Percentiles rank a stretch among this genome's conserved stretches.
phyloP scores from a whole-genome alignment of 2,888 invertebrate species.

The Epirrita christyi region DNA sequence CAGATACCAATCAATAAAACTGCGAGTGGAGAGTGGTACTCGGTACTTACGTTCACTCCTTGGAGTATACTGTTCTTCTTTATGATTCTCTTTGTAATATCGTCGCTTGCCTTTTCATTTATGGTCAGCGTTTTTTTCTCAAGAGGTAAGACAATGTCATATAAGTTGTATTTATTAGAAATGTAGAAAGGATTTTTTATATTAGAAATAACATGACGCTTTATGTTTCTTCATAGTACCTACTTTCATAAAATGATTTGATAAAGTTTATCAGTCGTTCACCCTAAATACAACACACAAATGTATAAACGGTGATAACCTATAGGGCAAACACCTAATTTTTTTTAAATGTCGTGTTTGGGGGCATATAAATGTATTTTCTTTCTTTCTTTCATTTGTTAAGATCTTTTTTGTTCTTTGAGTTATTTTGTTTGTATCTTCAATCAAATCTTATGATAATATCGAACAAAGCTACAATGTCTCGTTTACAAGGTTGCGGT shows the following conservation, averaged over 20 bases:
- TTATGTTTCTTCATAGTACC: no score
- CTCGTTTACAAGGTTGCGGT: neutral
- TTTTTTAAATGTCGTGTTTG: no score
- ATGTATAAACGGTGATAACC: neutral
- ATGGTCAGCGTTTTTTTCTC: conserved; percentile 92
- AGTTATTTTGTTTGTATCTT: no score
- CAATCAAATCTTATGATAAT: no score
- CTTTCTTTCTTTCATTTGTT: neutral
- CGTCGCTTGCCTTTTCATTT: conserved; percentile 91
- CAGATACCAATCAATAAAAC: conserved; percentile 81
- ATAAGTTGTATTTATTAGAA: no score
- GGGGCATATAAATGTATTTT: no score
- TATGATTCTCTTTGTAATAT: conserved; percentile 88
- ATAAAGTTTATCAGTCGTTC: neutral
- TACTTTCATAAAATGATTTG: neutral
- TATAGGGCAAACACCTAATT: neutral
- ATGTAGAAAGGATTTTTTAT: no score
- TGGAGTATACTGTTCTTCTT: conserved; percentile 89
- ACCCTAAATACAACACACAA: neutral
- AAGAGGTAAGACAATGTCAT: conserved; percentile 84
- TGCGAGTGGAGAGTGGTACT: conserved; percentile 67
- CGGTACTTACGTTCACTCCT: conserved; percentile 89
- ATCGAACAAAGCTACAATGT: neutral
- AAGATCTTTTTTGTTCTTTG: neutral
- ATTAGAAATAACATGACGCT: no score